Evolutionary conservation across 1,140 invertebrate species (phyloP), one percentile per base, ranked within the genome.

Genomic region (Caerostris extrusa): DNA sequence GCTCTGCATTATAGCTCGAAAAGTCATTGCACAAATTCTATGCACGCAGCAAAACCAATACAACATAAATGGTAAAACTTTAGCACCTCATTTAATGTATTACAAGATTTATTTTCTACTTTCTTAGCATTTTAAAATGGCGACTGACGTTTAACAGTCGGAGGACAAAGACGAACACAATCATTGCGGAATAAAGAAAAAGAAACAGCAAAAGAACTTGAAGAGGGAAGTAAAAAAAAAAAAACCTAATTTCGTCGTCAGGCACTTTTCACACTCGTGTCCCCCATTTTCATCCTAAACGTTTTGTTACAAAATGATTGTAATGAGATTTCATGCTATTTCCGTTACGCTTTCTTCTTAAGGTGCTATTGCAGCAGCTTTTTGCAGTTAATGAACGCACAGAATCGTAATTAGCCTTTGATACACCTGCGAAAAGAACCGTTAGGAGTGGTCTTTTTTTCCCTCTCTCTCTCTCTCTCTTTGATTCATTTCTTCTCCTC

Each of bases 261-360:
- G 57, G 83, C 57, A 50, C 57, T 86, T 86, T 86, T 86, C 83
- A 50, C 83, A 61, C 83, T 19, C 83, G 10, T 56, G 10, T 3
- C 3, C 10, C n/a, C 58, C 34, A 7, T 61, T 86, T 86, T 60
- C 17, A 57, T 86, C 0, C 57, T 61, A 10, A 12, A 61, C 83
- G 83, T 10, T 86, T 86, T 58, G 83, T 61, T 86, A 61, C 17
- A 61, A 86, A 86, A 86, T 86, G 83, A 86, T 86, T 60, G 83
- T 86, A 60, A 86, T 86, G 83, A 61, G 56, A 86, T 86, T 86
- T 86, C 50, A 50, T 19, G 53, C 81, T 71, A 71, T 83, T 83
- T 83, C 53, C 81, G 14, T 57, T 57, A 19, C 53, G 7, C 53
- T 56, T 57, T 56, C 81, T 14, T 34, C 57, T 53, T 86, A 14